Percentiles rank a stretch among this genome's conserved stretches.
These are phyloP conservation scores for Seison nebaliae DNA, from an alignment of 1,140 invertebrate genomes.

Conservation along the genomic window DNA sequence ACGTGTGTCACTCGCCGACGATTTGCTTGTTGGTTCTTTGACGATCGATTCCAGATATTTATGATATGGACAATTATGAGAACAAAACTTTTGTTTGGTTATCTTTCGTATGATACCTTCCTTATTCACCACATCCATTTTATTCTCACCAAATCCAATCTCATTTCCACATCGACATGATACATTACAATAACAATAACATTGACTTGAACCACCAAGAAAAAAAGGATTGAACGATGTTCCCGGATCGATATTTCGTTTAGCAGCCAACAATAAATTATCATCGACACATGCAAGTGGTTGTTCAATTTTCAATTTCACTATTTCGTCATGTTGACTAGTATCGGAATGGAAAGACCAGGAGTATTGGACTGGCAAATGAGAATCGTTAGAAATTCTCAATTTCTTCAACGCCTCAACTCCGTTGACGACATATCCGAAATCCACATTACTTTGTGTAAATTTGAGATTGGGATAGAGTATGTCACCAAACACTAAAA, in stretches of 20 bases:
- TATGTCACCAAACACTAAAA: conserved; percentile 25
- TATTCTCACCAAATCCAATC: no score
- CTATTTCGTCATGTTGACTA: conserved; percentile 17
- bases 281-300: background rate
- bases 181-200: no score
- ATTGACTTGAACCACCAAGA: no score
- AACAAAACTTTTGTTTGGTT: no score
- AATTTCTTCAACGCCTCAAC: conserved; percentile 25
- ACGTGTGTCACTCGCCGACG: no score
- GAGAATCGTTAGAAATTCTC: conserved; percentile 28
- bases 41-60: no score
- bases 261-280: background rate
- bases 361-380: conserved; percentile 23
- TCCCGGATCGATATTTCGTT: background rate
- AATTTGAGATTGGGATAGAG: conserved; percentile 28
- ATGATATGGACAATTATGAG: no score
- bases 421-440: conserved; percentile 29
- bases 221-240: background rate
- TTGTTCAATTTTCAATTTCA: background rate
- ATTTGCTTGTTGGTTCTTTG: no score
- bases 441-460: conserved; percentile 23
- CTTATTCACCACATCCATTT: no score
- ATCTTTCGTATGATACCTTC: no score
- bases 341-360: conserved; percentile 17
- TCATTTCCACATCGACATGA: no score